phyloP scores from a whole-genome alignment of 2,113 vertebrate genomes.

The Misgurnus mizolepis region DNA sequence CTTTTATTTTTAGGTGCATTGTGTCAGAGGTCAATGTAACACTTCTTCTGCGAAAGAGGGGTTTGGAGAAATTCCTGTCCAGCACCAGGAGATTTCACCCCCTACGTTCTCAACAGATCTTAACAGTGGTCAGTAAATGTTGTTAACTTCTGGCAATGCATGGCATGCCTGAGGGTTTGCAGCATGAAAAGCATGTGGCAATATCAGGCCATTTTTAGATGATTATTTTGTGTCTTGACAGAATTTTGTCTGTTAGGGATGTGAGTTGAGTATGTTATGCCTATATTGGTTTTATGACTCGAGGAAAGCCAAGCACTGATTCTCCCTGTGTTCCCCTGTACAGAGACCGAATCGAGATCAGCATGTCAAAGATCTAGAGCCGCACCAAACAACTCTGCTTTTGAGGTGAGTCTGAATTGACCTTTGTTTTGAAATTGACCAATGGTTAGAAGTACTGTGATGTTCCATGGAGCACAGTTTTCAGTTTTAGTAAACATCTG shows the following conservation, averaged over 20 bases:
- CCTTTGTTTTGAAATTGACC: not conserved
- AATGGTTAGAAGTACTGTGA: not conserved
- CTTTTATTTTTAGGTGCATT: not conserved
- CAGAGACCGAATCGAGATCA: conserved; percentile 11
- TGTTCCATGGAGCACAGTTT: not conserved
- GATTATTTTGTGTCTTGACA: not conserved
- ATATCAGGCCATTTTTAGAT: conserved; percentile 5
- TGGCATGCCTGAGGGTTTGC: not conserved
- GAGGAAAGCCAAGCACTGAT: conserved; percentile 20
- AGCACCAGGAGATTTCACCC: no score
- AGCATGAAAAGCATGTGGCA: not conserved
- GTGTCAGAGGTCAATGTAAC: no score
- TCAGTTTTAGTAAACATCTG: conserved; percentile 1
- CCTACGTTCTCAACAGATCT: no score
- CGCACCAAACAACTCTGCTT: not conserved
- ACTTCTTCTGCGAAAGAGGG: no score
- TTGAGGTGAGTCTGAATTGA: conserved; percentile 8
- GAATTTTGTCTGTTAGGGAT: not conserved
- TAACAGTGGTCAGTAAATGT: not conserved
- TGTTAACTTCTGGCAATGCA: conserved; percentile 12
- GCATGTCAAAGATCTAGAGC: not conserved
- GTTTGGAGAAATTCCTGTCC: no score
- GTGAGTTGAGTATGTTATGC: conserved; percentile 11
- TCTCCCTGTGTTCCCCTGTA: conserved; percentile 9
- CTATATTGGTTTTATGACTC: conserved; percentile 1